Conservation (phyloP, 2,797 vertebrate genomes). For the Limnodromus scolopaceus region DNA sequence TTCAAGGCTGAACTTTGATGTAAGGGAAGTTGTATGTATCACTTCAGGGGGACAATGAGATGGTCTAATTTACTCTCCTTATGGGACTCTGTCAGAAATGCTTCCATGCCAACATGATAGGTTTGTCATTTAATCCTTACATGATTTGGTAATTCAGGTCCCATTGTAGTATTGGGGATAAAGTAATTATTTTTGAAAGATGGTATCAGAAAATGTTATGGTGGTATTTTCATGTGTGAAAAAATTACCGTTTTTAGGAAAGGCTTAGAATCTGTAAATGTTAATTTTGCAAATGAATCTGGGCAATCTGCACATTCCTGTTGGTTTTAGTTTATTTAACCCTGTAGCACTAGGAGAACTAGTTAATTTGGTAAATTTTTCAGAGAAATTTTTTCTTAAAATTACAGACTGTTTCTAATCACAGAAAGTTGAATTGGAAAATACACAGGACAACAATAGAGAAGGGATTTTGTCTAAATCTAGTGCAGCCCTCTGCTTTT, state of each 20-base stretch:
- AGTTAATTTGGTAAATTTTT: background rate
- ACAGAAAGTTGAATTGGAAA: background rate
- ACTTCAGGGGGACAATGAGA: background rate
- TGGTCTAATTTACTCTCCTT: background rate
- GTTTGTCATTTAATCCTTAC: background rate
- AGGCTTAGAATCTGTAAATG: background rate
- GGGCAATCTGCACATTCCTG: background rate
- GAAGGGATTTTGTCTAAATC: background rate
- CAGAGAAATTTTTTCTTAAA: background rate
- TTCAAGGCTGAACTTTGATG: background rate
- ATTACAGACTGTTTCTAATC: background rate
- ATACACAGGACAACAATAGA: background rate
- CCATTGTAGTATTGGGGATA: background rate
- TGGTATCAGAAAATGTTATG: background rate
- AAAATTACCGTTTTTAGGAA: background rate
- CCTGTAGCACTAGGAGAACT: background rate
- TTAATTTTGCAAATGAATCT: background rate
- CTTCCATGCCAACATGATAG: background rate
- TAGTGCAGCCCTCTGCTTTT: conserved; percentile 27
- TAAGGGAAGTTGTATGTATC: background rate
- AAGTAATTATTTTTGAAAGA: background rate
- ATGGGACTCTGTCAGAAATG: background rate
- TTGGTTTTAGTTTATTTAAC: background rate
- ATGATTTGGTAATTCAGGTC: background rate
- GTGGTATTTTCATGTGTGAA: background rate